A percentile compares a stretch with the other conserved stretches of the same genome.
Evolutionary conservation across 2,888 invertebrate species (phyloP).

Genomic region (Conus canariensis): DNA sequence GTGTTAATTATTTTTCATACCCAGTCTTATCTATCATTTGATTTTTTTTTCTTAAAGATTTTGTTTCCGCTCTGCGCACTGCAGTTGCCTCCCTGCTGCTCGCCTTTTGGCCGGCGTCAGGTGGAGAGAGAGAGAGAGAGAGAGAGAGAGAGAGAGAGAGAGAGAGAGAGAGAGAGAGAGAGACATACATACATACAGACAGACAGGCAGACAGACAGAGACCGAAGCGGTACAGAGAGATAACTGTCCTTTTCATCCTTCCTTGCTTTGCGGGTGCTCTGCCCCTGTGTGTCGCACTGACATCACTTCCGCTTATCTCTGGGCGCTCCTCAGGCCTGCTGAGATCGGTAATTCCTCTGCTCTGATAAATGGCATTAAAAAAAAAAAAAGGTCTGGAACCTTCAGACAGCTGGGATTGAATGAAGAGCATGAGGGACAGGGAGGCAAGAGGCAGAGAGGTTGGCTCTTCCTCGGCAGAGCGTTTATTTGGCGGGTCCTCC

Average conservation of each 20-base stretch:
- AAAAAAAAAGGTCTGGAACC: background rate
- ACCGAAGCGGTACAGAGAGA: background rate
- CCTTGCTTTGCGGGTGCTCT: background rate
- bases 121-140: background rate
- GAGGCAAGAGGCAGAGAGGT: background rate
- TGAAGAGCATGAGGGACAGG: background rate
- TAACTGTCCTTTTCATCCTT: conserved; percentile 22
- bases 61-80: background rate
- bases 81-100: background rate
- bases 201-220: too few relatives aligned
- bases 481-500: too few relatives aligned
- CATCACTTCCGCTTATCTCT: conserved; percentile 33
- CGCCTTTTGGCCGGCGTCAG: background rate
- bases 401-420: background rate
- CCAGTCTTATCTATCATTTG: background rate
- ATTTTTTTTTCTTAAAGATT: background rate
- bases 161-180: background rate
- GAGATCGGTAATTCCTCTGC: conserved; percentile 19
- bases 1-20: background rate
- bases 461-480: too few relatives aligned
- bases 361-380: conserved; percentile 24
- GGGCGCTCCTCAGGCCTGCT: background rate
- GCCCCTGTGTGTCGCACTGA: conserved; percentile 32
- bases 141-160: too few relatives aligned
- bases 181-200: too few relatives aligned